Evolutionary conservation across 2,888 invertebrate species (phyloP).

Genomic region (Busseola fusca): DNA sequence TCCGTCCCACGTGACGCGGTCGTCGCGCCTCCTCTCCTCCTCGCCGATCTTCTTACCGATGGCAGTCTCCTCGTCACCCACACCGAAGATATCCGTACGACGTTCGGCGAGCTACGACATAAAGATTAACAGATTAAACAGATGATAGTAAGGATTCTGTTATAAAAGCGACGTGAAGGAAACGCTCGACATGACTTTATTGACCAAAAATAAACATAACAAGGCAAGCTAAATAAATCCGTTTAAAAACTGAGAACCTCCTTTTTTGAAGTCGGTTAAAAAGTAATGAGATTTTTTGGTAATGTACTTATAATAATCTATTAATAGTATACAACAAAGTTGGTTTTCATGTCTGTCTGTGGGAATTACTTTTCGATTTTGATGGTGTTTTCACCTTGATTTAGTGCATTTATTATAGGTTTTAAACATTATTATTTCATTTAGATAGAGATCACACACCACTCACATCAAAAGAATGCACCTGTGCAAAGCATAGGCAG

Average conservation of each 20-base stretch:
- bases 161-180: not conserved
- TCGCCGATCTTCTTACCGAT: constrained; percentile 99
- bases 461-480: not conserved
- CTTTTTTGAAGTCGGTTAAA: too few relatives aligned
- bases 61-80: constrained; percentile 99
- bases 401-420: not conserved
- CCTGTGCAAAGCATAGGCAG: not conserved
- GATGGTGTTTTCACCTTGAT: not conserved
- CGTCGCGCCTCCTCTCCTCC: constrained; percentile 95
- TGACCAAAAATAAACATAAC: too few relatives aligned
- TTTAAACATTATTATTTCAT: too few relatives aligned
- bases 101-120: constrained; percentile 94
- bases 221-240: too few relatives aligned
- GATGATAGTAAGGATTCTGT: not conserved
- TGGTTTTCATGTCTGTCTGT: not conserved
- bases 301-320: too few relatives aligned
- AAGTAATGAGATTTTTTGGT: too few relatives aligned
- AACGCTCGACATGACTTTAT: not conserved
- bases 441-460: too few relatives aligned
- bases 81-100: constrained; percentile 99
- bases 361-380: not conserved
- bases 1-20: constrained; percentile 99
- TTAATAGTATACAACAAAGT: not conserved
- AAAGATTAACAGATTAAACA: not conserved
- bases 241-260: too few relatives aligned